phyloP scores from a whole-genome alignment of 2,113 vertebrate species.

The Lycaon pictus region DNA sequence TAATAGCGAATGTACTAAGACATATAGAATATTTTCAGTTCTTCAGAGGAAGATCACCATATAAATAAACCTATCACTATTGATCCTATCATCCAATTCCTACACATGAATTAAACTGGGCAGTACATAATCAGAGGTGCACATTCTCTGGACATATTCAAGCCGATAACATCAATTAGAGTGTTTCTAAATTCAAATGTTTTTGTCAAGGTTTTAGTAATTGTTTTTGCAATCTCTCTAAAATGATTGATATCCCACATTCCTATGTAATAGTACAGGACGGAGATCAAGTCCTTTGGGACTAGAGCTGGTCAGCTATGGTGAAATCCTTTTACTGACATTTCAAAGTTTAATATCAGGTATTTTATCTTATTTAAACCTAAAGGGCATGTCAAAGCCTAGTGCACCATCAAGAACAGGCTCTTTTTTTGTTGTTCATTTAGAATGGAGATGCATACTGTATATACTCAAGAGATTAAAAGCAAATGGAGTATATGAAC shows the following conservation, averaged over 20 bases:
- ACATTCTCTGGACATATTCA: slow-evolving; percentile 25
- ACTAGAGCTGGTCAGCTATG: slow-evolving; percentile 29
- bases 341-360: slow-evolving; percentile 71
- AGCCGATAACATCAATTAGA: slow-evolving; percentile 62
- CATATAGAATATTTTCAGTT: neutral
- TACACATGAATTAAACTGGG: slow-evolving; percentile 29
- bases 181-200: slow-evolving; percentile 24
- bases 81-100: neutral
- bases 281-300: slow-evolving; percentile 53
- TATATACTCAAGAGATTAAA: slow-evolving; percentile 17
- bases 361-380: slow-evolving; percentile 66
- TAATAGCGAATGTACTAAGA: neutral
- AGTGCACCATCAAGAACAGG: neutral
- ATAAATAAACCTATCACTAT: neutral
- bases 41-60: slow-evolving; percentile 24
- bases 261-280: neutral
- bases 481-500: neutral
- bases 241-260: slow-evolving; percentile 60
- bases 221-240: slow-evolving; percentile 56
- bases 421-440: neutral
- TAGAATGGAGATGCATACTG: neutral
- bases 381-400: slow-evolving; percentile 33
- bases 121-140: neutral
- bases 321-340: slow-evolving; percentile 65
- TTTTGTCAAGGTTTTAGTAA: slow-evolving; percentile 63